Conservation (phyloP, 1,140 invertebrate genomes). For the Telenomus remus region DNA sequence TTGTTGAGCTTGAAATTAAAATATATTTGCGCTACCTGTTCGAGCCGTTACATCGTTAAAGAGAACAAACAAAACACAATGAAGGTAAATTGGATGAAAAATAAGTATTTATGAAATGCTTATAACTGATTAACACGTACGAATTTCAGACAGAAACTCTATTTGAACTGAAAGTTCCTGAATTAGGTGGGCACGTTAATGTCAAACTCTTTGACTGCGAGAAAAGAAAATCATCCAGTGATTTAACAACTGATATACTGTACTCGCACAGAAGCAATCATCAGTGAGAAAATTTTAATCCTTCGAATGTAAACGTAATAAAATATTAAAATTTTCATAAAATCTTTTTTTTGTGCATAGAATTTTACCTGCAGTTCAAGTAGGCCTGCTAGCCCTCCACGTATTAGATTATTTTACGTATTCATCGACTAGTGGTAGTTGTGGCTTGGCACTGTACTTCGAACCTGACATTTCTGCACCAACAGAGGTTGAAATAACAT, state of each 20-base stretch:
- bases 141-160: conserved; percentile 53
- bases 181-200: conserved; percentile 72
- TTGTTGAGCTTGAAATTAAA: conserved; percentile 61
- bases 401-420: conserved; percentile 75
- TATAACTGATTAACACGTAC: too few relatives aligned
- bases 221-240: conserved; percentile 63
- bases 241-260: conserved; percentile 71
- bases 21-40: conserved; percentile 64
- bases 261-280: conserved; percentile 74
- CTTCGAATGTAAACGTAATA: conserved; percentile 5
- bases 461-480: conserved; percentile 61
- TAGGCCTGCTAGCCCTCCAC: conserved; percentile 72
- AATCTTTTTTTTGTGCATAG: conserved; percentile 45
- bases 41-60: conserved; percentile 62
- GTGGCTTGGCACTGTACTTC: conserved; percentile 68
- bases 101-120: conserved; percentile 16
- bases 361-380: conserved; percentile 71
- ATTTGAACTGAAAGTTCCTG: conserved; percentile 68
- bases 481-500: conserved; percentile 62
- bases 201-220: conserved; percentile 74
- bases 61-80: conserved; percentile 56
- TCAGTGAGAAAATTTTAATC: conserved; percentile 65
- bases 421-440: conserved; percentile 73
- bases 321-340: conserved; percentile 10
- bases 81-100: conserved; percentile 64